Evolutionary conservation across 2,888 invertebrate species (phyloP).

Genomic region (Aphelenchoides bicaudatus): DNA sequence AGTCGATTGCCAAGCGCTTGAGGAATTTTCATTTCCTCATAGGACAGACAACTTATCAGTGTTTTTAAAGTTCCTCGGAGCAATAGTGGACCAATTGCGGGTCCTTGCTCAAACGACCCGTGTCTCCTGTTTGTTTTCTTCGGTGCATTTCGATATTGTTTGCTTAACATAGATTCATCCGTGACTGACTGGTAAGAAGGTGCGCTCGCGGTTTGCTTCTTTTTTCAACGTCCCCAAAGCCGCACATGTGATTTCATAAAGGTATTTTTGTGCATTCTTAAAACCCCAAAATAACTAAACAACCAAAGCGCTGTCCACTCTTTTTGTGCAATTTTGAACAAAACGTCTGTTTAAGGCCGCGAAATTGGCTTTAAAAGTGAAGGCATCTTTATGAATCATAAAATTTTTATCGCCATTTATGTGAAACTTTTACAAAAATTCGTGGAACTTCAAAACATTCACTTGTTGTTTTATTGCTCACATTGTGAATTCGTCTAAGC

Average conservation of each 20-base stretch:
- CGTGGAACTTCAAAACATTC: not conserved
- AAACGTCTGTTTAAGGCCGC: not conserved
- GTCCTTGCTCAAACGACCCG: constrained; percentile 11
- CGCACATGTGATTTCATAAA: constrained; percentile 2
- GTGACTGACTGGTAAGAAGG: not conserved
- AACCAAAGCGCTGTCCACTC: no score
- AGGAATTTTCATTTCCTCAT: no score
- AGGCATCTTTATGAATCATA: not conserved
- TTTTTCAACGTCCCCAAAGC: not conserved
- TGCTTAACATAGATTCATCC: constrained; percentile 11
- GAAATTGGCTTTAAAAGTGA: not conserved
- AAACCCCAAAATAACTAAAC: not conserved
- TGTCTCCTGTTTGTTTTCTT: not conserved
- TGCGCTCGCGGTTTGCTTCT: not conserved
- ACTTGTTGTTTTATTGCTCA: not conserved
- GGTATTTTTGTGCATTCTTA: constrained; percentile 12
- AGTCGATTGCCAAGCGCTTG: no score
- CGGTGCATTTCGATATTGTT: no score
- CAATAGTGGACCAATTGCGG: not conserved
- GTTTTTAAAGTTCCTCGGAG: not conserved
- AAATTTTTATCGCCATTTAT: not conserved
- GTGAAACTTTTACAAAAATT: not conserved
- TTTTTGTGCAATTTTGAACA: no score
- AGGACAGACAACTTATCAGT: not conserved
- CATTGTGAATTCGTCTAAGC: not conserved